Evolutionary conservation across 2,888 invertebrate genomes (phyloP), one percentile per base, ranked within the genome.

Genomic region (Macroteleia sp.): DNA sequence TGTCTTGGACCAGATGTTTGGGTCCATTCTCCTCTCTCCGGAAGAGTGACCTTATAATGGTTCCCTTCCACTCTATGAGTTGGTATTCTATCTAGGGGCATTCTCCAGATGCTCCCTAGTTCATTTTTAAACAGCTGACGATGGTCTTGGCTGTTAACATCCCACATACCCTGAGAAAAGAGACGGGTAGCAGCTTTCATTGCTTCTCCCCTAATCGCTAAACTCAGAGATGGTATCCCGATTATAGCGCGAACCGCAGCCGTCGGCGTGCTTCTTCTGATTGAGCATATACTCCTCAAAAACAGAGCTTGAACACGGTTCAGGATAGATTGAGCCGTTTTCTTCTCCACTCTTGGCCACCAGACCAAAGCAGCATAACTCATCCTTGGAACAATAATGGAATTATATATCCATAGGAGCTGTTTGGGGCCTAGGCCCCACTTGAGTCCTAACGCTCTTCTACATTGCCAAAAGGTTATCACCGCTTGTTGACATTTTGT

Each of bases 361-460:
- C 61, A 61, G 14, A 25, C 22, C 16, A 48, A 10, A 10, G 22
- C 36, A 5, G 34, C 48, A 12, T 48, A 50, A 12, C 48, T 28
- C 9, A 62, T 17, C 12, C 62, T 62, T 1, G 50, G 46, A 9
- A 46, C 17, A 1, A 61, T 12, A 8, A 61, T 34, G 6, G 61
- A 9, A 8, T n/a, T 36, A 22, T 50, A 62, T 16, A 62, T 48
- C 50, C 62, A 46, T 2, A 46, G 12, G 8, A 61, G 1, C 46
- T 61, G 59, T 12, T 28, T 20, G 1, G 44, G 32, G 1, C 44
- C 44, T 36, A 56, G 19, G 6, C 28, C 57, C 57, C 57, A 57
- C 17, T 57, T 42, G 0, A 28, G 6, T 10, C 30, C 41, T 3
- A 57, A 8, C 0, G 44, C 46, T 16, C 46, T 32, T n/a, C 46